Conservation (phyloP, 2,888 invertebrate genomes). For the Nycteola revayana region DNA sequence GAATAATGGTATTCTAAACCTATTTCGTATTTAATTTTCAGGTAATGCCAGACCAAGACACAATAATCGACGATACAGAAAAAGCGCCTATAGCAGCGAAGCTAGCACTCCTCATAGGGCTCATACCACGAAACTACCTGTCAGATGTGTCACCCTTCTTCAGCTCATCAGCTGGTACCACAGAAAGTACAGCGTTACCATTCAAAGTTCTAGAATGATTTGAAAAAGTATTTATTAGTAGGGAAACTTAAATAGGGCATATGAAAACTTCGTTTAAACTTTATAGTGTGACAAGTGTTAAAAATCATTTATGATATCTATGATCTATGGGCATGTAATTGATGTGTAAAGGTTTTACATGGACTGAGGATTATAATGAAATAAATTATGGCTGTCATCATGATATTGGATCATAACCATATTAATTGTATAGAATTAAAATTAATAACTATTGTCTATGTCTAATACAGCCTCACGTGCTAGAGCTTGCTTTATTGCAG, state of each 20-base stretch:
- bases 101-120: conserved; percentile 76
- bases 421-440: too few species aligned
- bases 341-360: too few species aligned
- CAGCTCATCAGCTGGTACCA: conserved; percentile 51
- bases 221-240: background rate
- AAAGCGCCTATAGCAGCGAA: conserved; percentile 83
- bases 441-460: too few species aligned
- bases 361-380: too few species aligned
- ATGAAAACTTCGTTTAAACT: too few species aligned
- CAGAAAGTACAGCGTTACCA: conserved; percentile 56
- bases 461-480: too few species aligned
- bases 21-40: conserved; percentile 49
- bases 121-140: conserved; percentile 71
- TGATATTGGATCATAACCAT: background rate
- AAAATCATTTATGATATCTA: too few species aligned
- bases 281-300: too few species aligned
- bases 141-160: conserved; percentile 68
- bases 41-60: conserved; percentile 91
- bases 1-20: too few species aligned
- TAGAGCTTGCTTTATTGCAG: too few species aligned
- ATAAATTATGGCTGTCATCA: background rate
- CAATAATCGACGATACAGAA: conserved; percentile 69
- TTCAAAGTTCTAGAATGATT: conserved; percentile 69
- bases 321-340: too few species aligned
- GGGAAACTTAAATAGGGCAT: too few species aligned